Conservation (phyloP, 2,113 vertebrate genomes). For the Nyctereutes procyonoides region DNA sequence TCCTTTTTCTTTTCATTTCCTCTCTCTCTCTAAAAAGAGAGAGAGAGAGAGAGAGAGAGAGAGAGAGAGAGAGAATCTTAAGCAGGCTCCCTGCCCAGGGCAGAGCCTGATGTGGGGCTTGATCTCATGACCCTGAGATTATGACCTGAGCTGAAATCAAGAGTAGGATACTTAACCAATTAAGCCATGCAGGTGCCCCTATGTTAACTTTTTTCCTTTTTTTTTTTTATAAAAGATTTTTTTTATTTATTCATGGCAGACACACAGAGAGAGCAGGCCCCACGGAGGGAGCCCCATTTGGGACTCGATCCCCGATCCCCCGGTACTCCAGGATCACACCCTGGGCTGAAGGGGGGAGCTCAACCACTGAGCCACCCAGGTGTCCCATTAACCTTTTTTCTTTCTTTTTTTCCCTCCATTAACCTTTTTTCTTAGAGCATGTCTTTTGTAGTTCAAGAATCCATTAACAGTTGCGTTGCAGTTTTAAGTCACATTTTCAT, state of each 20-base stretch:
- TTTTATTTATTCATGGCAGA: neutral
- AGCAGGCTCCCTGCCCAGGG: neutral
- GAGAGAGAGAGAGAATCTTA: neutral
- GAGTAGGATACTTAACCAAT: too few species aligned
- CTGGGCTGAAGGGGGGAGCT: neutral
- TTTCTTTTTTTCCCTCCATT: neutral
- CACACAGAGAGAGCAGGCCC: neutral
- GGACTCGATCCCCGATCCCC: neutral
- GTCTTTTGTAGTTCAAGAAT: neutral
- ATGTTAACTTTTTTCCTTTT: too few species aligned
- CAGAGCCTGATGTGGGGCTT: neutral
- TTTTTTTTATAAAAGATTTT: too few species aligned
- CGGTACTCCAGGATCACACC: neutral
- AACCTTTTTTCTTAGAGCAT: neutral
- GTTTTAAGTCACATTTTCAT: constrained; percentile 4
- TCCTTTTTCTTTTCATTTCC: neutral
- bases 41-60: neutral
- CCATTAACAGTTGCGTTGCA: neutral
- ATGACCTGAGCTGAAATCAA: too few species aligned
- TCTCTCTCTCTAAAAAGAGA: too few species aligned
- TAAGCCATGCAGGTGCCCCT: too few species aligned
- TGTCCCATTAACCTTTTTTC: neutral
- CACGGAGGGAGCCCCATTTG: neutral
- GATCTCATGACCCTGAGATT: neutral
- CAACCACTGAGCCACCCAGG: neutral